Evolutionary conservation across 2,797 vertebrate genomes (phyloP), one percentile per base, ranked within the genome.

Genomic region (Enoplosus armatus): DNA sequence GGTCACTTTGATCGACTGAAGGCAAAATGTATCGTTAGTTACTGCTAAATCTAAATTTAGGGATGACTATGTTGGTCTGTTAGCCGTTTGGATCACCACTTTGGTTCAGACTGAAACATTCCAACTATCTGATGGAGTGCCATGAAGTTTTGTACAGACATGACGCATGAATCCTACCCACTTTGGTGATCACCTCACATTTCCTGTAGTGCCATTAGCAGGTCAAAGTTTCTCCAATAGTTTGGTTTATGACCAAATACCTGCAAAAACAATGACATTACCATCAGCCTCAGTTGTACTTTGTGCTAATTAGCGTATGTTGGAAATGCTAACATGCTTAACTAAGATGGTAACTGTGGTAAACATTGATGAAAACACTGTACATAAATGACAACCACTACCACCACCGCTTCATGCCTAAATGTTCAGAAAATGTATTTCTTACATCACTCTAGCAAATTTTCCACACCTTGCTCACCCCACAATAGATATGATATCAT

Each of bases 1-100:
- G 37, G n/a, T 76, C 31, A 51, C 66, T 72, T 69, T 77, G 64
- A 68, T 66, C 9, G 12, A 55, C 24, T 6, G 18, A 59, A 20
- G 47, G 8, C 33, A 27, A 53, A 35, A 56, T 59, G 50, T 33
- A 15, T 45, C 39, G 56, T 51, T 66, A 11, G 4, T 53, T 29
- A 39, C n/a, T 27, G n/a, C 27, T 29, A 5, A 22, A 45, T 65
- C 37, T 14, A 4, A 18, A 74, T 62, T 24, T 31, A 24, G 24
- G 20, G 14, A 8, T 39, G 12, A 6, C 0, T 6, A 29, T 48
- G 31, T 35, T 33, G 26, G 27, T 3, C 6, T 43, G 59, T 43
- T 1, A n/a, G 33, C 15, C 1, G 20, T 8, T n/a, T 10, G 4
- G 20, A 56, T 9, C 33, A 37, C 51, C 66, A 41, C 24, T 54